Base-by-base conservation (phyloP, 2,888 invertebrate species). In the Tetheella fluctuosa region DNA sequence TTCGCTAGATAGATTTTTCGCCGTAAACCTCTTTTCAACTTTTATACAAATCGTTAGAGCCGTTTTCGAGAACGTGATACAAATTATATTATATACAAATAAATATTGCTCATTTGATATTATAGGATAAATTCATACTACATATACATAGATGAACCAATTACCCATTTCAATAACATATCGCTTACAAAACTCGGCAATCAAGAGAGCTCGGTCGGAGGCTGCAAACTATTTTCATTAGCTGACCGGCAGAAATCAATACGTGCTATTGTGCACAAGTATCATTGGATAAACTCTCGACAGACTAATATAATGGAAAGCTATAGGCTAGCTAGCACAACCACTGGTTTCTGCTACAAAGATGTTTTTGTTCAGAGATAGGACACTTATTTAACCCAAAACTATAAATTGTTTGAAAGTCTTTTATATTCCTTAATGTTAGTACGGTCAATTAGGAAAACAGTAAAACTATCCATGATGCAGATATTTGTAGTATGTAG, bases 151-250 rank as follows among this genome's bases (percentile, higher is more conserved):
- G 65, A 65, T 65, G 58, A 69, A 60, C 23, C 8, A 67, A 25
- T 28, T 60, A 61, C 57, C 61, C 57, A 17, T 53, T n/a, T 54
- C 28, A 30, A 8, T 20, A 17, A 42, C 20, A 54, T 62, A 59
- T 64, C 63, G 62, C 59, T 55, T 34, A 42, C 42, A 54, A 64
- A 61, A 59, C 48, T 60, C 23, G 15, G 54, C 54, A 23, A 54
- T 28, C 54, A 7, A 28, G 54, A 20, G 54, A 23, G 54, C 23
- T 23, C 28, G 25, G 54, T 23, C n/a, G 25, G 54, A 7, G 25
- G 15, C 20, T 25, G 15, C 28, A 65, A 80, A 80, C 77, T 79
- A 78, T 76, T 79, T 77, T 73, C 79, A 79, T 80, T 80, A 79
- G 65, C 25, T 53, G 63, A 64, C 56, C 34, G 54, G 57, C 17